Conservation (phyloP, 2,888 invertebrate genomes). For the Brachyopa scutellaris region DNA sequence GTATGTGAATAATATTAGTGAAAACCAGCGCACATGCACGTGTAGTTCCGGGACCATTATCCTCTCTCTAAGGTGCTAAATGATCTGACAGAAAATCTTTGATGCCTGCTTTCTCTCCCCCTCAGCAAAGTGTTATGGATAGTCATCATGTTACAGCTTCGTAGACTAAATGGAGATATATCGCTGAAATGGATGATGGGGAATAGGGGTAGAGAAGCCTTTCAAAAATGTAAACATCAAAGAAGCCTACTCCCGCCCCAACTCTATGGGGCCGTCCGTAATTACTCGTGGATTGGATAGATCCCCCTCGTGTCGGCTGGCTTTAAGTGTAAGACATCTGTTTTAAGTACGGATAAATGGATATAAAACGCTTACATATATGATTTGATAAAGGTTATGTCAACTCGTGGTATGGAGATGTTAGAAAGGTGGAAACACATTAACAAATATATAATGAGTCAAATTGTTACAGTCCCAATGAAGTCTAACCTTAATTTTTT, state of each 20-base stretch:
- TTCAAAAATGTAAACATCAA: slow-evolving; percentile 60
- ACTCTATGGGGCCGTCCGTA: slow-evolving; percentile 1
- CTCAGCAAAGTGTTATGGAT: slow-evolving; percentile 35
- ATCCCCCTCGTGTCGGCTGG: background rate
- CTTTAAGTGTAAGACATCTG: slow-evolving; percentile 17
- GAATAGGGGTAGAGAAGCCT: background rate
- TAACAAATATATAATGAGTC: too few species aligned
- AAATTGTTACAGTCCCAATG: too few species aligned
- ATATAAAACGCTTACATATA: slow-evolving; percentile 13
- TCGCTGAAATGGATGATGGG: background rate
- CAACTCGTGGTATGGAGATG: background rate
- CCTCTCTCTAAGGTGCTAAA: slow-evolving; percentile 53
- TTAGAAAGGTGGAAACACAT: background rate
- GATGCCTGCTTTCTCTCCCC: slow-evolving; percentile 53
- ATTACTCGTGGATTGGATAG: slow-evolving; percentile 48
- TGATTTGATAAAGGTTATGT: slow-evolving; percentile 10
- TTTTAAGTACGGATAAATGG: background rate
- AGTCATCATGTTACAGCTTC: slow-evolving; percentile 20
- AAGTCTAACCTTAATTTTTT: too few species aligned
- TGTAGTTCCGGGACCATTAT: slow-evolving; percentile 61
- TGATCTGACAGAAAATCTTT: slow-evolving; percentile 67
- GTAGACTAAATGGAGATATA: slow-evolving; percentile 39
- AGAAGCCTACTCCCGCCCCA: background rate
- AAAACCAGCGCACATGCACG: slow-evolving; percentile 10
- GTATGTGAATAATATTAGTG: background rate